Evolutionary conservation across 2,888 invertebrate species (phyloP).

Genomic region (Steinernema scapterisci): DNA sequence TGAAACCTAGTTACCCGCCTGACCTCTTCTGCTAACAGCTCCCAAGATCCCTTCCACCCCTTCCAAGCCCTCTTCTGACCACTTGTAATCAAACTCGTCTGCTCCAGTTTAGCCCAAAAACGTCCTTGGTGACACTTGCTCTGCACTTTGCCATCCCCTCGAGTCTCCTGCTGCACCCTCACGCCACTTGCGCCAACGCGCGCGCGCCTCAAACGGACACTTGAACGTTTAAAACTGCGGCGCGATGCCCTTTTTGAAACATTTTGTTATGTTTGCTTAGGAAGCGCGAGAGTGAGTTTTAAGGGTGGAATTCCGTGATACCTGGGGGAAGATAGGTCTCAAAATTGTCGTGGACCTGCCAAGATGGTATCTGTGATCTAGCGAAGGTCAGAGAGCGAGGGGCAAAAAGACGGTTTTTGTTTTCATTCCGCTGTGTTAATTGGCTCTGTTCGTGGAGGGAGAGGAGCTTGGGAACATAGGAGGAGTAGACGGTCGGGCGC

Average conservation of each 20-base stretch:
- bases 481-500: neutral
- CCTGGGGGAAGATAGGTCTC: no score
- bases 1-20: no score
- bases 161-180: neutral
- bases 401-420: slow-evolving; percentile 13
- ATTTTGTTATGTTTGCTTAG: slow-evolving; percentile 11
- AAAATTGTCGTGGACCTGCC: no score
- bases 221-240: slow-evolving; percentile 16
- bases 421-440: neutral
- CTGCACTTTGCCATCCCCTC: neutral
- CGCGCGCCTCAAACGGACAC: neutral
- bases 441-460: neutral
- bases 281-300: neutral
- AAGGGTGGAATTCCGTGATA: neutral
- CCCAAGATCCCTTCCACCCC: neutral
- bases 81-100: slow-evolving; percentile 20
- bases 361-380: neutral
- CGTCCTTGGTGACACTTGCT: neutral
- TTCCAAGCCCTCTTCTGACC: neutral
- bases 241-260: slow-evolving; percentile 30
- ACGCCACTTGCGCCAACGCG: neutral
- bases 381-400: slow-evolving; percentile 13
- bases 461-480: neutral
- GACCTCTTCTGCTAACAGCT: no score
- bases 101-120: neutral